A percentile compares a stretch with the other conserved stretches of the same genome.
Evolutionary conservation across 2,888 invertebrate genomes (phyloP).

Genomic region (Phymatocera aterrima): DNA sequence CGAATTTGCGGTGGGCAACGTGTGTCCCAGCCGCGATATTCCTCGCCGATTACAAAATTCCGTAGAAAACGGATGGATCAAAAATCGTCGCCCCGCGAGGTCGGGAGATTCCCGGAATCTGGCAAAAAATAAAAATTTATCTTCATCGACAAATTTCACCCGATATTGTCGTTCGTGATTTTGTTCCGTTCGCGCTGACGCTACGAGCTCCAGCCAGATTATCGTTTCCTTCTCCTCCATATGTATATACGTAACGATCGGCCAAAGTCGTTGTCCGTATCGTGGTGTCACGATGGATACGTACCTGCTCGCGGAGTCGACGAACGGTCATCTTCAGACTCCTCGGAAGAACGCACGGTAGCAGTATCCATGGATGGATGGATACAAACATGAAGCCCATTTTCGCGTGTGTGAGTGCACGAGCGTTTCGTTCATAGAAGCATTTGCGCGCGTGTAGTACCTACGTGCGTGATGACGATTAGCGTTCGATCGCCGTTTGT

Average conservation of each 20-base stretch:
- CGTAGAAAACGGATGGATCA: too few species aligned
- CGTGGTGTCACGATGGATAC: not conserved
- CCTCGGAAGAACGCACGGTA: not conserved
- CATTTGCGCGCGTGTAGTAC: constrained; percentile 30
- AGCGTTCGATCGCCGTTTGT: constrained; percentile 20
- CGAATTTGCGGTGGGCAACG: too few species aligned
- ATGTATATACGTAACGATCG: not conserved
- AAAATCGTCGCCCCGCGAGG: too few species aligned
- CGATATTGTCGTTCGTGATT: too few species aligned
- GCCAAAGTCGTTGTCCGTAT: not conserved
- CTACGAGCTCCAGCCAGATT: too few species aligned
- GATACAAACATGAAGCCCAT: not conserved
- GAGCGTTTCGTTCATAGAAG: not conserved
- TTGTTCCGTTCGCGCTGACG: too few species aligned
- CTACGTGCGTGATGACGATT: constrained; percentile 44
- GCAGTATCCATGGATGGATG: constrained; percentile 16
- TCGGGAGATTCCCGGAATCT: too few species aligned
- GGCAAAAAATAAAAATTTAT: too few species aligned
- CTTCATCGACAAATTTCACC: too few species aligned
- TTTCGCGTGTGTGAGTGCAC: constrained; percentile 44
- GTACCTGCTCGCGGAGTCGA: constrained; percentile 11
- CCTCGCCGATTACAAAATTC: too few species aligned
- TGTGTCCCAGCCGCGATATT: too few species aligned
- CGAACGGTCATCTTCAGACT: constrained; percentile 50
- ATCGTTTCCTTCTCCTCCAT: not conserved